Percentiles rank a stretch among this genome's conserved stretches.
Evolutionary conservation across 2,113 vertebrate genomes (phyloP).

Genomic region (Stictonetta naevosa): DNA sequence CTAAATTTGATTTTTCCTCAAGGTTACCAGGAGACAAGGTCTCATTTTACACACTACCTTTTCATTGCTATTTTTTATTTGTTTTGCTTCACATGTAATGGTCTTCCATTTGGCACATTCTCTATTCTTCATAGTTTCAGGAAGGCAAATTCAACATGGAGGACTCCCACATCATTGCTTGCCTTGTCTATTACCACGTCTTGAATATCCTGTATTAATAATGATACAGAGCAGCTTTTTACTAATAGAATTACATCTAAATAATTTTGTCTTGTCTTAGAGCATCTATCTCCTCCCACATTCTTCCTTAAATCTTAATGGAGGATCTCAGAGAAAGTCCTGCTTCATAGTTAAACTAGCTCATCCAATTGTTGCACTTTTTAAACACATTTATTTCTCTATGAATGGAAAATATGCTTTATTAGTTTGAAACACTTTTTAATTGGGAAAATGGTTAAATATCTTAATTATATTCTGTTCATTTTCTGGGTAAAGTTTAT

Average conservation of each 20-base stretch:
- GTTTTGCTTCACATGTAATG: not conserved
- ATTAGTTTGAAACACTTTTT: not conserved
- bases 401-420: not conserved
- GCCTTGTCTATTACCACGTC: not conserved
- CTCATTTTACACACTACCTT: not conserved
- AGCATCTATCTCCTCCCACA: conserved; percentile 49
- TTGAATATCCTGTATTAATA: not conserved
- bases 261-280: conserved; percentile 23
- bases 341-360: not conserved
- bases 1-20: not conserved
- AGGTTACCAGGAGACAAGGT: not conserved
- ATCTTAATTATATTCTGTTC: not conserved
- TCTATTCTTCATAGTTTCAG: not conserved
- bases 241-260: conserved; percentile 38
- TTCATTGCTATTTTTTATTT: not conserved
- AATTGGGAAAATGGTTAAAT: not conserved
- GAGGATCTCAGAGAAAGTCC: not conserved
- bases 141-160: not conserved
- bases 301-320: conserved; percentile 42
- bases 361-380: not conserved
- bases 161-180: not conserved
- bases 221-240: conserved; percentile 9
- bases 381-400: not conserved
- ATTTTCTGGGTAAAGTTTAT: not conserved
- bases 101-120: not conserved